Evolutionary conservation across 1,140 invertebrate species (phyloP), one percentile per base, ranked within the genome.

Genomic region (Brachionus rotundiformis): DNA sequence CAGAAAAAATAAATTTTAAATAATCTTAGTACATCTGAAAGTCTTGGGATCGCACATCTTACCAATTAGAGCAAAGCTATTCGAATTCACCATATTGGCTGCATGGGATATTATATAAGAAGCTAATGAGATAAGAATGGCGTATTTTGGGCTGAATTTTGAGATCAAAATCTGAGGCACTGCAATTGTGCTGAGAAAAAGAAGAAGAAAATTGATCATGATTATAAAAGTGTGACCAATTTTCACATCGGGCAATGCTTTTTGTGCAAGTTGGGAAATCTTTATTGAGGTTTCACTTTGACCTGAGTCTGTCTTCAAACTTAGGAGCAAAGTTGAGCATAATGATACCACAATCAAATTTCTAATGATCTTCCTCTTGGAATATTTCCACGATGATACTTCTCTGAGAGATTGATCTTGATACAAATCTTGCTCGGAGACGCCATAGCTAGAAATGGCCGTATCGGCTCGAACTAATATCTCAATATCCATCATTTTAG

Each of bases 401-500:
- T 73, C 23, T 23, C 25, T 19, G 23, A 25, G 41, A 8, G 19
- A 41, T 27, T 29, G 25, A 23, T 73, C 68, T 23, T 44, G 36
- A 25, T 47, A 13, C 19, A 31, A n/a, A 13, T 13, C 19, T 25
- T 73, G 5, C 11, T 73, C 39, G 4, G 36, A 10, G 2, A 73
- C 6, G 13, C n/a, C 39, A 41, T 73, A 23, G 19, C 7, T 73
- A 11, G 29, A 23, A 10, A 27, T 3, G 1, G 68, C 36, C n/a
- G 68, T 11, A 73, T 73, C 68, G 39, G 68, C 68, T 19, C 68
- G 33, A 44, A 73, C 36, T 44, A 73, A n/a, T 27, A 73, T 73
- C 41, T 73, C 68, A 41, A 73, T 31, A 44, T 73, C 68, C 68
- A 73, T 73, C 63, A 73, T 73, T 73, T 44, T 73, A 4, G 25